Base-by-base conservation (phyloP, 2,113 vertebrate genomes). In the Montifringilla adamsi region DNA sequence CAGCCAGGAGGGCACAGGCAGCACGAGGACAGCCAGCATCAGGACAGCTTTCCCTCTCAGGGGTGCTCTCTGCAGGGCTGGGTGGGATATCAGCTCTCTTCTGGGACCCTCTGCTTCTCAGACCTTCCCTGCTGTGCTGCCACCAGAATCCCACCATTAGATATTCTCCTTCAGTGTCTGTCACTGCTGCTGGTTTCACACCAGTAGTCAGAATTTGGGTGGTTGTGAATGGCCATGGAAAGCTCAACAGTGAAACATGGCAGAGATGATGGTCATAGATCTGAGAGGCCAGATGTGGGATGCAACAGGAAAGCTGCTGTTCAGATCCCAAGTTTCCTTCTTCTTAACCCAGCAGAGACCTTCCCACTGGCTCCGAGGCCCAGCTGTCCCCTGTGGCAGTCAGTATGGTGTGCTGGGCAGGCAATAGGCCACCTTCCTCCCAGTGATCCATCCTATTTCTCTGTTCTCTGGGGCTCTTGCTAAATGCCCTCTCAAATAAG, bases 1-100 rank as follows among this genome's bases (percentile, higher is more conserved):
- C 80, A 96, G 85, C 80, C 70, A 50, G 64, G 81, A 92, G 86
- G 91, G 90, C 53, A 53, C 72, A 56, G 56, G 60, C 90, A 93
- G 75, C 21, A 3, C 43, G 27, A 49, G 76, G 52, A 64, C 73
- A 62, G 37, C 24, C 52, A 80, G 84, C 76, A 92, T 78, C 90
- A 77, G 56, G 69, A 81, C 66, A 86, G 41, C 64, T 86, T 75
- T 84, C 55, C 67, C 53, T 87, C 10, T 1, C 56, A 20, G 52
- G 64, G 59, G 44, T 58, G 77, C 33, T 50, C 64, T 76, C 35
- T 37, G 47, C 2, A 8, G 11, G 28, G 31, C 3, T 2, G 4
- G 55, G 35, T 14, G n/a, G 47, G 46, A n/a, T 41, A 22, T 33
- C 79, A 89, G 78, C 46, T 55, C 47, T 88, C 60, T 83, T 60